Evolutionary conservation across 2,797 vertebrate species (phyloP), one percentile per base, ranked within the genome.

Genomic region (Enteromius anoplus): DNA sequence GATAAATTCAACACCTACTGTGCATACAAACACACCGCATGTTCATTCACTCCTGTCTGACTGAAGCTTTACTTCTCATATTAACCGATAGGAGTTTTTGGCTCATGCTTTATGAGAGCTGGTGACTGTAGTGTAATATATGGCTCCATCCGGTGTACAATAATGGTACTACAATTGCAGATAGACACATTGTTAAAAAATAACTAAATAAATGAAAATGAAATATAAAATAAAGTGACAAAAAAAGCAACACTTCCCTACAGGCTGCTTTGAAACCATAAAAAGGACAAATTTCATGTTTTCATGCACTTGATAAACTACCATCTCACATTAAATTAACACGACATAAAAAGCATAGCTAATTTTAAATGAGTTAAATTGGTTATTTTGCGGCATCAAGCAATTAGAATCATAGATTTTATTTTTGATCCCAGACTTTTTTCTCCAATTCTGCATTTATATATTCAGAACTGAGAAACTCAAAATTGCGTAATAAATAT

Each of bases 131-230:
- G 14, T 26, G 47, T 40, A 7, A 53, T 40, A 17, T 37, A 12
- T 49, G 53, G 21, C 79, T 47, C 69, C 79, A 64, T 51, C 79
- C 21, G n/a, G 68, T 81, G 79, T 45, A 34, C 29, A 11, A 15
- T 23, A 60, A 1, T 1, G 29, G 49, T n/a, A 58, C 32, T 75
- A 40, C 51, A 75, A 40, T 0, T 14, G 5, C 1, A 4, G 45
- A 26, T 1, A 21, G 45, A 49, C 21, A n/a, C 2, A 65, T 34
- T 10, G 3, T 8, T 21, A 53, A 49, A 5, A 15, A 19, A 17
- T n/a, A n/a, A 55, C 23, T 58, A 23, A 53, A 23, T 23, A 23
- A 23, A 23, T n/a, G n/a, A 9, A 55, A 53, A 53, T 7, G 5
- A 21, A 53, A 53, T 8, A 21, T 2, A 7, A 53, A 45, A 21